phyloP scores from a whole-genome alignment of 2,113 vertebrate genomes.

The Coreoperca whiteheadi region DNA sequence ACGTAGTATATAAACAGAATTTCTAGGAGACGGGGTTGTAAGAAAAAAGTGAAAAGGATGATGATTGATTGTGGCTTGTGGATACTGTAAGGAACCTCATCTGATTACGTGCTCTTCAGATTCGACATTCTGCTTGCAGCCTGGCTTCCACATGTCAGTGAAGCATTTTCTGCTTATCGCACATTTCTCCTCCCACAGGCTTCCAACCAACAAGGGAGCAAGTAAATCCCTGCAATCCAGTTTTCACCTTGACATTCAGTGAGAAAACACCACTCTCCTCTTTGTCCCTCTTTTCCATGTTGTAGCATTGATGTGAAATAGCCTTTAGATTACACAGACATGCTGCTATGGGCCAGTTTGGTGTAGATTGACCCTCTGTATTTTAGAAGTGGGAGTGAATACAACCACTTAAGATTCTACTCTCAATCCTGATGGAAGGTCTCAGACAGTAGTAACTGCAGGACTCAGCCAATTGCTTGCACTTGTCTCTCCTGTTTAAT shows the following conservation, averaged over 20 bases:
- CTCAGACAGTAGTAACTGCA: background rate
- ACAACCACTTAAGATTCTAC: constrained; percentile 17
- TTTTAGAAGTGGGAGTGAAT: constrained; percentile 7
- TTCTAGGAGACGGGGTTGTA: background rate
- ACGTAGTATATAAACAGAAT: background rate
- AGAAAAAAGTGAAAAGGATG: background rate
- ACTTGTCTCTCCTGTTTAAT: background rate
- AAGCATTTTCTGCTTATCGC: background rate
- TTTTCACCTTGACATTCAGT: constrained; percentile 9
- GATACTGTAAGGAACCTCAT: background rate
- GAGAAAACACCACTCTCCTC: constrained; percentile 14
- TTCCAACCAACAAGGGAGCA: constrained; percentile 1
- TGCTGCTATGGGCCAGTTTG: background rate
- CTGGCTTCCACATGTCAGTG: background rate
- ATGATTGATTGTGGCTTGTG: background rate
- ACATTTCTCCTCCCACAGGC: background rate
- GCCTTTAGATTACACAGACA: constrained; percentile 16
- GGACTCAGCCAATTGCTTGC: background rate
- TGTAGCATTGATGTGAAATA: constrained; percentile 16
- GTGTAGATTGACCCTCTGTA: constrained; percentile 1
- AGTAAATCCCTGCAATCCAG: constrained; percentile 1
- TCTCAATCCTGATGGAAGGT: constrained; percentile 17
- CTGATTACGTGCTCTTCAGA: background rate
- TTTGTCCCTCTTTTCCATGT: background rate
- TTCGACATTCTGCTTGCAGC: background rate